Conservation (phyloP, 2,888 invertebrate species). For the Elmis aenea region DNA sequence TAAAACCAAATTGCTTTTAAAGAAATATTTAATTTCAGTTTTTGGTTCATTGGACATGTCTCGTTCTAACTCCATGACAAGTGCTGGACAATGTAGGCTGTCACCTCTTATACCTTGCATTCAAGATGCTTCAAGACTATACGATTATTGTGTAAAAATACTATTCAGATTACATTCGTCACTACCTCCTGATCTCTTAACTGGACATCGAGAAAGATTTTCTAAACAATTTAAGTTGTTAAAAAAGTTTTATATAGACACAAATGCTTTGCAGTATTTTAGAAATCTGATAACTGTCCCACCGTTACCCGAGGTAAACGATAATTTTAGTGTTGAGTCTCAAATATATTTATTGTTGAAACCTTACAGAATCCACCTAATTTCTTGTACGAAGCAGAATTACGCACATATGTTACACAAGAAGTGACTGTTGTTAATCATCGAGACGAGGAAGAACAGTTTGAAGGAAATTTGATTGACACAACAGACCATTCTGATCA, state of each 20-base stretch:
- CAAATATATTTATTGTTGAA: constrained; percentile 1
- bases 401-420: constrained; percentile 90
- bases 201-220: constrained; percentile 88
- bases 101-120: constrained; percentile 94
- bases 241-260: constrained; percentile 88
- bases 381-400: constrained; percentile 86
- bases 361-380: constrained; percentile 77
- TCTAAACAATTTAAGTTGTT: constrained; percentile 82
- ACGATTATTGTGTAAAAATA: constrained; percentile 94
- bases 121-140: constrained; percentile 92
- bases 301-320: constrained; percentile 72
- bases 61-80: constrained; percentile 95
- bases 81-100: constrained; percentile 91
- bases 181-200: constrained; percentile 83
- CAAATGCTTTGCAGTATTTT: constrained; percentile 94
- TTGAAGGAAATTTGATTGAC: constrained; percentile 62
- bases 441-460: constrained; percentile 55
- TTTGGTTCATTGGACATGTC: constrained; percentile 92
- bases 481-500: constrained; percentile 53
- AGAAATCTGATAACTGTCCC: constrained; percentile 92
- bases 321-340: background rate
- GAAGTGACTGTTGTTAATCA: constrained; percentile 86
- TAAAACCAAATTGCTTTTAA: too few species aligned
- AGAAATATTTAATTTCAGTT: constrained; percentile 56
- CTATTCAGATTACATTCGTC: constrained; percentile 91